phyloP scores from a whole-genome alignment of 2,888 invertebrate genomes.

The Maniola hyperantus region DNA sequence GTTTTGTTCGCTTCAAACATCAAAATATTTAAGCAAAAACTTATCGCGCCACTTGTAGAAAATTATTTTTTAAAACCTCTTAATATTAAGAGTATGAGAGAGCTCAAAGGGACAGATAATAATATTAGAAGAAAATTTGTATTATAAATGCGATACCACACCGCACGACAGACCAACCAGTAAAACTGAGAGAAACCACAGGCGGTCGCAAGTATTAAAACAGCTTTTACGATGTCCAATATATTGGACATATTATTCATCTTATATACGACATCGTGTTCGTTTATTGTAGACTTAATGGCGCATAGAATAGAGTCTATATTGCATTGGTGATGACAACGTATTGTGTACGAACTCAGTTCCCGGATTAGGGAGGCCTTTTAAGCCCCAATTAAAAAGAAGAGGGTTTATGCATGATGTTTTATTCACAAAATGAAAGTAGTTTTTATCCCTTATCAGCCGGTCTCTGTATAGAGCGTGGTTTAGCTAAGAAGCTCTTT shows the following conservation, averaged over 20 bases:
- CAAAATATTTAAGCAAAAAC: no score
- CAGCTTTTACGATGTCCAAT: slow-evolving; percentile 34
- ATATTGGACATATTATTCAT: slow-evolving; percentile 32
- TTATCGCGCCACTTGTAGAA: no score
- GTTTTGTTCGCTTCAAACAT: no score
- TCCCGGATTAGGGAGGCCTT: slow-evolving; percentile 44
- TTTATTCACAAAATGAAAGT: slow-evolving; percentile 40
- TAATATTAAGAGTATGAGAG: neutral
- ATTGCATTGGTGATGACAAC: slow-evolving; percentile 11
- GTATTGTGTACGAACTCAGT: slow-evolving; percentile 37
- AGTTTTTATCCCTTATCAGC: slow-evolving; percentile 35
- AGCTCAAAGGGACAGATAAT: neutral
- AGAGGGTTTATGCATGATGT: slow-evolving; percentile 46
- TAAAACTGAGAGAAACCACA: slow-evolving; percentile 26
- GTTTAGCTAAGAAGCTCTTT: slow-evolving; percentile 19
- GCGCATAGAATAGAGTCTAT: slow-evolving; percentile 12
- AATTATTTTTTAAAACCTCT: no score
- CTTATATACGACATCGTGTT: slow-evolving; percentile 1
- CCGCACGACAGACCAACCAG: slow-evolving; percentile 22
- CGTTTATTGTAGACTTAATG: slow-evolving; percentile 14
- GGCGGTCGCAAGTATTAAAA: slow-evolving; percentile 34
- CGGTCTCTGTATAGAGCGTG: neutral
- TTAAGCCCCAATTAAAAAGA: slow-evolving; percentile 48
- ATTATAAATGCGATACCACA: neutral
- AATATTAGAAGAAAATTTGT: neutral